Evolutionary conservation across 2,888 invertebrate species (phyloP).

Genomic region (Drosophila cracens): DNA sequence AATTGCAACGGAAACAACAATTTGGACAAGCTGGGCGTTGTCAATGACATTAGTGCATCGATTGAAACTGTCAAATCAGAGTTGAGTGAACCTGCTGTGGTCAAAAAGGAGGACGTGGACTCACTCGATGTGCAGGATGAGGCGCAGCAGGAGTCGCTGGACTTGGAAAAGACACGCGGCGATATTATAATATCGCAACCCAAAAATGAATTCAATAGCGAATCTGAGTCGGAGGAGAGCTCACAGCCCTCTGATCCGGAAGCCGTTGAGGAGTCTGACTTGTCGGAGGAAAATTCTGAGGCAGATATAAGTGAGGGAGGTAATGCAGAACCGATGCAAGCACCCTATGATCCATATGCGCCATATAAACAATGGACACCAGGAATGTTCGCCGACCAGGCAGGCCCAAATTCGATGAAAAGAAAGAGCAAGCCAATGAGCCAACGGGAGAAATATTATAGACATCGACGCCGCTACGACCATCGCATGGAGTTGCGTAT

Average conservation of each 20-base stretch:
- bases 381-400: neutral
- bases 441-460: conserved; percentile 80
- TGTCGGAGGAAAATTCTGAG: neutral
- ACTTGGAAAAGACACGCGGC: conserved; percentile 4
- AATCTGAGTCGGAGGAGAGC: conserved; percentile 41
- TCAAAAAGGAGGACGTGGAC: conserved; percentile 29
- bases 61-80: neutral
- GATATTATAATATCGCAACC: neutral
- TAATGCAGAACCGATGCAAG: neutral
- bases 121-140: conserved; percentile 1
- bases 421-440: conserved; percentile 36
- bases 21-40: conserved; percentile 56
- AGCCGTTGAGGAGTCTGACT: conserved; percentile 45
- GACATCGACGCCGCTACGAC: conserved; percentile 80
- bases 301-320: too few species aligned
- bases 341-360: conserved; percentile 2
- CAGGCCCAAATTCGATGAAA: neutral
- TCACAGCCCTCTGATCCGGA: conserved; percentile 52
- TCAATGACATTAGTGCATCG: conserved; percentile 68
- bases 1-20: conserved; percentile 7
- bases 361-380: neutral
- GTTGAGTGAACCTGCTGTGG: neutral
- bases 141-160: conserved; percentile 20
- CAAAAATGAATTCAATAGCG: conserved; percentile 26
- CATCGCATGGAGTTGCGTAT: conserved; percentile 80